Percentiles rank a stretch among this genome's conserved stretches.
phyloP scores from a whole-genome alignment of 2,888 invertebrate genomes.

The Parasteatoda lunata region DNA sequence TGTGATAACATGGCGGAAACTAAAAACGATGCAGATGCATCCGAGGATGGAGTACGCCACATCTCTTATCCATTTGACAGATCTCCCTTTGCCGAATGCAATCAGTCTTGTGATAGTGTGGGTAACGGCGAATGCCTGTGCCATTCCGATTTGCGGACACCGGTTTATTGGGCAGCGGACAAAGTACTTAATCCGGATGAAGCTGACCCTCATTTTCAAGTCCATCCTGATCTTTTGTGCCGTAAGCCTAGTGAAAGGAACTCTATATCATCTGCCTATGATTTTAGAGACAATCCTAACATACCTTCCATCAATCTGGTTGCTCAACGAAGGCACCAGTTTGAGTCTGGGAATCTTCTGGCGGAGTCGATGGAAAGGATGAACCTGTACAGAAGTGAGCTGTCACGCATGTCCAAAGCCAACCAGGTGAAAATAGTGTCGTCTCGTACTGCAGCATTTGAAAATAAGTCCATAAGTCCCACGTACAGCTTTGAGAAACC shows the following conservation, averaged over 20 bases:
- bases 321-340: conserved; percentile 83
- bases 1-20: conserved; percentile 65
- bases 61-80: conserved; percentile 28
- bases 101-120: conserved; percentile 51
- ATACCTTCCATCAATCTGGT: conserved; percentile 79
- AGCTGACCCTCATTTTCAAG: not conserved
- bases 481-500: conserved; percentile 2
- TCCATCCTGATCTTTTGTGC: not conserved
- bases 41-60: conserved; percentile 15
- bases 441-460: conserved; percentile 73
- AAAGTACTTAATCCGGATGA: conserved; percentile 23
- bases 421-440: conserved; percentile 73
- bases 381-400: conserved; percentile 72
- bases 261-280: conserved; percentile 43
- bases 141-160: conserved; percentile 6
- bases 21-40: conserved; percentile 41
- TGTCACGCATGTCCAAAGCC: conserved; percentile 78
- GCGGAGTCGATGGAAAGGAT: conserved; percentile 73
- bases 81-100: conserved; percentile 25
- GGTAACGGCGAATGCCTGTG: conserved; percentile 30
- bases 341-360: conserved; percentile 79
- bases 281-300: conserved; percentile 32
- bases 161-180: conserved; percentile 26
- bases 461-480: conserved; percentile 65
- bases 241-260: conserved; percentile 37